Evolutionary conservation across 37 sponge, comb jelly and placozoan species (phyloP).

Genomic region (Hormiphora californensis): DNA sequence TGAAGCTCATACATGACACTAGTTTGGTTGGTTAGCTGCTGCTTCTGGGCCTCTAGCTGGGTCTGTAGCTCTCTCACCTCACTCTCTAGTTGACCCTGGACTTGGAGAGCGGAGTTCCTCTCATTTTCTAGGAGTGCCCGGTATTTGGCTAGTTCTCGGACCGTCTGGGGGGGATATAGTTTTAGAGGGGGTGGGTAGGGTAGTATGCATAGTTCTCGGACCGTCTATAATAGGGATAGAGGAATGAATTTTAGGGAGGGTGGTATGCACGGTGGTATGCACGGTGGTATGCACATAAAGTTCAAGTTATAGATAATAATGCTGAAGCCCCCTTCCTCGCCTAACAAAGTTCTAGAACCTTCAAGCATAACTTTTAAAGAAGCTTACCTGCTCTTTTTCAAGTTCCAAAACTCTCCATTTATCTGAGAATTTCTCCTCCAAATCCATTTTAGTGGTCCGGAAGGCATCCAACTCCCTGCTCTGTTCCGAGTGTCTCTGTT

Average conservation of each 20-base stretch:
- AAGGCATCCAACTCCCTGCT: background rate
- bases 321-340: no score
- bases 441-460: background rate
- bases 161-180: no score
- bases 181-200: no score
- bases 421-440: slow-evolving; percentile 5
- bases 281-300: no score
- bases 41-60: slow-evolving; percentile 48
- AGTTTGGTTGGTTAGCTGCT: slow-evolving; percentile 31
- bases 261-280: no score
- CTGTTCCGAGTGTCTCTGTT: slow-evolving; percentile 28
- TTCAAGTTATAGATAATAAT: no score
- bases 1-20: slow-evolving; percentile 50
- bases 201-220: no score
- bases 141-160: slow-evolving; percentile 1
- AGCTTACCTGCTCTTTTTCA: slow-evolving; percentile 18
- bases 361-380: no score
- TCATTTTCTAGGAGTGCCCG: slow-evolving; percentile 11
- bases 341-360: no score
- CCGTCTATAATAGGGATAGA: no score
- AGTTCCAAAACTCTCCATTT: background rate
- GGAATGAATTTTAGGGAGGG: no score
- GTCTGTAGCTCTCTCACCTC: slow-evolving; percentile 12
- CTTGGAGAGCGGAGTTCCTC: background rate
- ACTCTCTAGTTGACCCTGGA: slow-evolving; percentile 21